phyloP scores from a whole-genome alignment of 1,140 invertebrate genomes.

The Nephotettix cincticeps region DNA sequence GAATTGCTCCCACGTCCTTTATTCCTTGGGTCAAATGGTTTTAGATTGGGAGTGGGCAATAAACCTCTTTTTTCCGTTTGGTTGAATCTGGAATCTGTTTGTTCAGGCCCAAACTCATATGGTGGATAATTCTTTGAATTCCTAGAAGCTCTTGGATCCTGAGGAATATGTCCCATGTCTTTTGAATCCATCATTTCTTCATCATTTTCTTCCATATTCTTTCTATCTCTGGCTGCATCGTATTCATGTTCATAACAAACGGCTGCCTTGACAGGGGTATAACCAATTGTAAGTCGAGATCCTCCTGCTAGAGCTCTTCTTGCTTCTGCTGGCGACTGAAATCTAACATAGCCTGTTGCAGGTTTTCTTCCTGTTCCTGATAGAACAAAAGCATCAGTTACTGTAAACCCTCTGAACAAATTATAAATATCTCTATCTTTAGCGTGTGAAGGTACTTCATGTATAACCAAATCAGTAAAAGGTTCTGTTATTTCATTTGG shows the following conservation, averaged over 20 bases:
- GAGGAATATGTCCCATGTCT: neutral
- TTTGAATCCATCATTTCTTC: constrained; percentile 14
- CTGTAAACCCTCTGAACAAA: constrained; percentile 68
- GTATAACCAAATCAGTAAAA: constrained; percentile 49
- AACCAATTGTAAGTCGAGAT: constrained; percentile 3
- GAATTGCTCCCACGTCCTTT: neutral
- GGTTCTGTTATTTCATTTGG: constrained; percentile 46
- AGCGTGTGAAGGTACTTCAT: constrained; percentile 65
- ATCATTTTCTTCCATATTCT: constrained; percentile 27
- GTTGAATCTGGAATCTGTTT: neutral
- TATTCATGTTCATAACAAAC: constrained; percentile 23
- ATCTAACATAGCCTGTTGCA: constrained; percentile 68
- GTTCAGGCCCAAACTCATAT: neutral
- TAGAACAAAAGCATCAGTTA: constrained; percentile 60
- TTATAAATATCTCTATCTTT: constrained; percentile 77
- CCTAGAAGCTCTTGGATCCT: neutral
- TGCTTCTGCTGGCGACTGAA: constrained; percentile 63
- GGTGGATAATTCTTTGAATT: neutral
- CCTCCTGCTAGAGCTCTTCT: neutral
- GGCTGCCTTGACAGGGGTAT: neutral
- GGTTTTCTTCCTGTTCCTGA: constrained; percentile 39
- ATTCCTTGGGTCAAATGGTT: constrained; percentile 1
- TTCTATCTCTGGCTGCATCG: constrained; percentile 14
- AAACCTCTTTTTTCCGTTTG: neutral
- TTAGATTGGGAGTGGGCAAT: neutral